Evolutionary conservation across 2,888 invertebrate genomes (phyloP).

Genomic region (Branchinecta sandiegonensis): DNA sequence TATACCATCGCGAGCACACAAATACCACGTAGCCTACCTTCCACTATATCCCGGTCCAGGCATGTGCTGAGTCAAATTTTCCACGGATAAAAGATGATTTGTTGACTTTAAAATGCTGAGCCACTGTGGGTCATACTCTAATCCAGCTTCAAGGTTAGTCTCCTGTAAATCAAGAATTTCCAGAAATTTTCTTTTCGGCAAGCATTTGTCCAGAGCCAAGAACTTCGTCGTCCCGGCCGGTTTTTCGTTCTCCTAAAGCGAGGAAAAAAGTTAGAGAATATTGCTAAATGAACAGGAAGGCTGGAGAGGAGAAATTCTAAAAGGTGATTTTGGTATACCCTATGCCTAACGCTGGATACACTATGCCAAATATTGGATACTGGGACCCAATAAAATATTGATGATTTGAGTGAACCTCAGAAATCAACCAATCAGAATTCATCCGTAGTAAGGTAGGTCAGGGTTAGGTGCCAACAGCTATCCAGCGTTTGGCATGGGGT

Average conservation of each 20-base stretch:
- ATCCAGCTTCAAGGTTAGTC: constrained; percentile 37
- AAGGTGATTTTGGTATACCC: too few species aligned
- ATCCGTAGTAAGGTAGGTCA: too few species aligned
- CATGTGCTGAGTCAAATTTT: constrained; percentile 54
- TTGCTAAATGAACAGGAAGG: not conserved
- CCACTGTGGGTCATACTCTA: constrained; percentile 87
- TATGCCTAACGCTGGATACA: too few species aligned
- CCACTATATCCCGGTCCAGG: constrained; percentile 59
- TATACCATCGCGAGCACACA: too few species aligned
- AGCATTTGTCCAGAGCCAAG: constrained; percentile 88
- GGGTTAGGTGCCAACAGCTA: too few species aligned
- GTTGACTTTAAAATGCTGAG: constrained; percentile 70
- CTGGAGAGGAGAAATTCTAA: too few species aligned
- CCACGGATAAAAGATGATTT: constrained; percentile 68
- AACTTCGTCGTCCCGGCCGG: constrained; percentile 54
- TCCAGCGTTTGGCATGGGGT: too few species aligned
- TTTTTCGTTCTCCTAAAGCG: constrained; percentile 29
- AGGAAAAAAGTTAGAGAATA: constrained; percentile 22
- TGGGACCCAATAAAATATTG: too few species aligned
- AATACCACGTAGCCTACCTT: constrained; percentile 38
- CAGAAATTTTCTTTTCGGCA: constrained; percentile 72
- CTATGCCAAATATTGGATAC: too few species aligned
- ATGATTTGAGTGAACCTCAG: too few species aligned
- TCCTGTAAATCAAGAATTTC: constrained; percentile 59
- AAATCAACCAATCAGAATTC: too few species aligned